Evolutionary conservation across 2,113 vertebrate genomes (phyloP).

Genomic region (Lagopus leucura): DNA sequence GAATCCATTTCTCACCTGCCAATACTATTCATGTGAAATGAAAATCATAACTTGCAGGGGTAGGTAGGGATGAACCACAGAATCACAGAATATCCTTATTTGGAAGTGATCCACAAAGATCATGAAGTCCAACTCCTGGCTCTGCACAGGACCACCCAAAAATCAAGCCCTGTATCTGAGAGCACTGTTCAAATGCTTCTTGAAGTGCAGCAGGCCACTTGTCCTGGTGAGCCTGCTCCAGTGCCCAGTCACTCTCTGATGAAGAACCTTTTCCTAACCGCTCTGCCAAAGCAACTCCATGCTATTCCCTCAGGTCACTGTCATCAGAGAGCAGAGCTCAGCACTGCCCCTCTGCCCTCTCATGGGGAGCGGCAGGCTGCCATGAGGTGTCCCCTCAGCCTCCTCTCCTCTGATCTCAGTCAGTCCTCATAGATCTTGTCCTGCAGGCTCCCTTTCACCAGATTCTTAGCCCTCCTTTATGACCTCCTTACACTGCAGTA

Average conservation of each 20-base stretch:
- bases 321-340: not conserved
- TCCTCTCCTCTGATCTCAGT: not conserved
- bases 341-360: not conserved
- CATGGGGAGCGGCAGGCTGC: no score
- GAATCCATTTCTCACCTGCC: not conserved
- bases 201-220: no score
- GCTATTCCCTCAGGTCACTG: not conserved
- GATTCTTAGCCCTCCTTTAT: not conserved
- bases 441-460: not conserved
- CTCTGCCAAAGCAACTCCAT: not conserved
- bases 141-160: no score
- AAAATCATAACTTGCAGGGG: not conserved
- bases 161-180: no score
- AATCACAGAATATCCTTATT: not conserved
- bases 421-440: not conserved
- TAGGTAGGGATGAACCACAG: not conserved
- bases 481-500: not conserved
- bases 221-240: no score
- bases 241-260: not conserved
- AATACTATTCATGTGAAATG: fast-evolving
- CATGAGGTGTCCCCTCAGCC: no score
- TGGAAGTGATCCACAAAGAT: no score
- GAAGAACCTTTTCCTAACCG: not conserved
- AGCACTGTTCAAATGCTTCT: no score
- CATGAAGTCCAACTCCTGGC: no score